Conservation (phyloP, 2,888 invertebrate genomes). For the Acholoe squamosa region DNA sequence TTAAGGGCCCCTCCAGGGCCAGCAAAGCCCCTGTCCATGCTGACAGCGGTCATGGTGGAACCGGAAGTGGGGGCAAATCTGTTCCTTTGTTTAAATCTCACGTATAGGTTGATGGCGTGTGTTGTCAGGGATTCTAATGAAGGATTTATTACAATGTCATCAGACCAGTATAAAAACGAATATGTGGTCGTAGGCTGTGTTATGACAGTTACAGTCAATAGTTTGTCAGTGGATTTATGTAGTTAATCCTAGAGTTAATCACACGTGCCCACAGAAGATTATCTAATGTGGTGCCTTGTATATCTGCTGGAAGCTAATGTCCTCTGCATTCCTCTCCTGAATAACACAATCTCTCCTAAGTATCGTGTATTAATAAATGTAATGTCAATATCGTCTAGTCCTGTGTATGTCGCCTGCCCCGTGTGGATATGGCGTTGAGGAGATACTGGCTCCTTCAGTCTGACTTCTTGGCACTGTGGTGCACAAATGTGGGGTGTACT, state of each 20-base stretch:
- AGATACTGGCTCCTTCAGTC: background rate
- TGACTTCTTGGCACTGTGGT: background rate
- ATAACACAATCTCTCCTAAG: too few species aligned
- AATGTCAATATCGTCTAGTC: too few species aligned
- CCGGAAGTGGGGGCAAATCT: background rate
- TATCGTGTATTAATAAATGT: too few species aligned
- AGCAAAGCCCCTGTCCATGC: background rate
- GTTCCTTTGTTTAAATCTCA: background rate
- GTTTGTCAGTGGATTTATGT: too few species aligned
- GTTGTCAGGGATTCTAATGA: background rate
- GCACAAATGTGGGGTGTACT: too few species aligned
- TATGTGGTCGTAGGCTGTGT: background rate
- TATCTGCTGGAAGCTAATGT: too few species aligned
- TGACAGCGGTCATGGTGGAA: background rate
- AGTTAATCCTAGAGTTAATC: too few species aligned
- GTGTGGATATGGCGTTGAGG: background rate
- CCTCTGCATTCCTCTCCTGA: too few species aligned
- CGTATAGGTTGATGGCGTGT: background rate
- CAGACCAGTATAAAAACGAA: background rate
- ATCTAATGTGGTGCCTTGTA: too few species aligned
- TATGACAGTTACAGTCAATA: too few species aligned
- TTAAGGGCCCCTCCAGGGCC: constrained; percentile 56
- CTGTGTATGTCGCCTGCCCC: background rate
- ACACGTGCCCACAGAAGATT: too few species aligned
- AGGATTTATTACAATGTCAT: background rate